Base-by-base conservation (phyloP, 2,888 invertebrate species). In the Amphipoea lucens region DNA sequence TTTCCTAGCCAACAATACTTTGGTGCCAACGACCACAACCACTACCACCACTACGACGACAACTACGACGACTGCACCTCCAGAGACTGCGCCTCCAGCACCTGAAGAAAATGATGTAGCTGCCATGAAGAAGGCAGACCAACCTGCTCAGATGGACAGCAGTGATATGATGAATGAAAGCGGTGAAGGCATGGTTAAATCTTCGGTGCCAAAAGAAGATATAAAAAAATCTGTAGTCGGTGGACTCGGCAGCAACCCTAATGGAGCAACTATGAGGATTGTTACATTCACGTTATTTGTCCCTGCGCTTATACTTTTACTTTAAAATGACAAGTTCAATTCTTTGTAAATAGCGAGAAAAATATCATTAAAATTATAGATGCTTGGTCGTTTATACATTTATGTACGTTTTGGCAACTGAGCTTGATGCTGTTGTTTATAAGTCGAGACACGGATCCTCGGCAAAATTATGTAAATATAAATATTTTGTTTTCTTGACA, bases 21-120 rank as follows among this genome's bases (percentile, higher is more conserved):
- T 98, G 65, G 98, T 98, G 40, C 98, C 99, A 2, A 98, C 98
- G 20, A 98, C 98, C 0, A 97, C 98, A 0, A 97, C 98, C 0
- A 97, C 96, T 6, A 97, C 97, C 0, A 97, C 97, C 0, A 97
- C 97, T 9, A 97, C 97, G 7, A 97, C 98, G 4, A 97, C 97
- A 23, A 97, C 97, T 12, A 97, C 97, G 36, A 89, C 89, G 4
- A 97, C 97, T 12, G 96, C 97, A 60, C 95, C 95, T 76, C 93
- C 97, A 9, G 97, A 97, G 72, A 97, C 97, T 70, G 96, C 96
- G 42, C 97, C 97, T 71, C 97, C 97, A 57, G 94, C 94, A 78
- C 96, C 97, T 23, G 95, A 95, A 83, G 96, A 95, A 83, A 95
- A 96, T 76, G 95, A 95, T 62, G 94, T 96, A 62, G 94, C 96